phyloP scores from a whole-genome alignment of 2,888 invertebrate species.

The Nipponacmea schrenckii region DNA sequence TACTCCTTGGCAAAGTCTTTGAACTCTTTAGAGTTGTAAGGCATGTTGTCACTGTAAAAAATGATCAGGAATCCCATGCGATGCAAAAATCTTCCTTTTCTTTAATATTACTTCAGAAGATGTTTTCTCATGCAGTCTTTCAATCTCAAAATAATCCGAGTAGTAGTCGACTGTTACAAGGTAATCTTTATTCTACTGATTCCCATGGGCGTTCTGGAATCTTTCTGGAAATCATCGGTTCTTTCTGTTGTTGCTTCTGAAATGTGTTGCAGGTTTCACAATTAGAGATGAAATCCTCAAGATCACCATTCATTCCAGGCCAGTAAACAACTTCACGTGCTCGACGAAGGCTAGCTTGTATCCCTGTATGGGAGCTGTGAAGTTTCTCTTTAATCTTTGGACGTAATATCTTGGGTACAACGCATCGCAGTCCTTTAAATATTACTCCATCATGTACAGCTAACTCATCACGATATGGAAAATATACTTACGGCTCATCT shows the following conservation, averaged over 20 bases:
- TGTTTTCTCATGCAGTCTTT: slow-evolving; percentile 4
- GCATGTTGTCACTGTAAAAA: slow-evolving; percentile 17
- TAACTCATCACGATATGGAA: slow-evolving; percentile 8
- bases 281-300: not conserved
- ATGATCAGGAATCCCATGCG: slow-evolving; percentile 15
- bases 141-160: too few species aligned
- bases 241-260: not conserved
- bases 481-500: not conserved
- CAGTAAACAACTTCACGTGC: slow-evolving; percentile 12
- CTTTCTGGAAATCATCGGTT: slow-evolving; percentile 15
- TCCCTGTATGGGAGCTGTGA: slow-evolving; percentile 9
- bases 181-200: slow-evolving; percentile 8
- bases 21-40: slow-evolving; percentile 10
- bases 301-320: slow-evolving; percentile 18
- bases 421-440: slow-evolving; percentile 11
- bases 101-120: slow-evolving; percentile 4
- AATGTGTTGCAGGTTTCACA: slow-evolving; percentile 13
- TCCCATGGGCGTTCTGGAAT: slow-evolving; percentile 14
- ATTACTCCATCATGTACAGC: slow-evolving; percentile 13
- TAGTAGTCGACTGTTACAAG: slow-evolving; percentile 19
- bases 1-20: slow-evolving; percentile 2
- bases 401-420: slow-evolving; percentile 6
- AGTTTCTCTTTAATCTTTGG: not conserved
- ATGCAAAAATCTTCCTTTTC: slow-evolving; percentile 17
- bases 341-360: slow-evolving; percentile 11